Conservation (phyloP, 2,797 vertebrate species). For the Pipistrellus pygmaeus region DNA sequence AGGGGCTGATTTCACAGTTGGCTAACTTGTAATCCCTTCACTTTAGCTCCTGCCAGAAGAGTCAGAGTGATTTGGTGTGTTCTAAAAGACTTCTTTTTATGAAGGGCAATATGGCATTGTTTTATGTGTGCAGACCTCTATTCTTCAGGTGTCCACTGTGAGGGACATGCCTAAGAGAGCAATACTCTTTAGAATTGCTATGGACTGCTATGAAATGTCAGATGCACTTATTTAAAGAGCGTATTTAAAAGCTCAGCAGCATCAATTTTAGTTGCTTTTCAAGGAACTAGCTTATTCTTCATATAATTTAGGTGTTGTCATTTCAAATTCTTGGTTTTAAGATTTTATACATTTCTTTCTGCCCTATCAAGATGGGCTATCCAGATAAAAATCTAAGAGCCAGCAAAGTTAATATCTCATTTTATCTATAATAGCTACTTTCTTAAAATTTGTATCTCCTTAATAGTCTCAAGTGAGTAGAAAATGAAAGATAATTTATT, state of each 20-base stretch:
- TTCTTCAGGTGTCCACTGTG: neutral
- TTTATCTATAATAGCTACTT: neutral
- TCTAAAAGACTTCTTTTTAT: neutral
- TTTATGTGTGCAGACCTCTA: neutral
- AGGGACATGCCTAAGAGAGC: neutral
- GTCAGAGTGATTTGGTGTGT: neutral
- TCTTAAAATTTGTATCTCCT: neutral
- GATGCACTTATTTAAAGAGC: neutral
- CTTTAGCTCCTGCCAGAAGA: neutral
- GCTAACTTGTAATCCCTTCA: neutral
- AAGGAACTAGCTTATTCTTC: neutral
- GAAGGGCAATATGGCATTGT: neutral
- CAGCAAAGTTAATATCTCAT: neutral
- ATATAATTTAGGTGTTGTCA: neutral
- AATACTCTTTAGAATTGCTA: neutral
- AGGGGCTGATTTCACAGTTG: neutral
- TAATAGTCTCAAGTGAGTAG: neutral
- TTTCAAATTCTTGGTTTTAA: conserved; percentile 32
- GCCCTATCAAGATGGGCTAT: neutral
- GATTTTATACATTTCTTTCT: neutral
- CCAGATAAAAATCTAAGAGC: neutral
- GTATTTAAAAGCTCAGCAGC: neutral
- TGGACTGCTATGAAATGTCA: neutral
- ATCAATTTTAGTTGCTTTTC: neutral
- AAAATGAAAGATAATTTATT: neutral